Evolutionary conservation across 2,797 vertebrate genomes (phyloP).

Genomic region (Acanthis flammea): DNA sequence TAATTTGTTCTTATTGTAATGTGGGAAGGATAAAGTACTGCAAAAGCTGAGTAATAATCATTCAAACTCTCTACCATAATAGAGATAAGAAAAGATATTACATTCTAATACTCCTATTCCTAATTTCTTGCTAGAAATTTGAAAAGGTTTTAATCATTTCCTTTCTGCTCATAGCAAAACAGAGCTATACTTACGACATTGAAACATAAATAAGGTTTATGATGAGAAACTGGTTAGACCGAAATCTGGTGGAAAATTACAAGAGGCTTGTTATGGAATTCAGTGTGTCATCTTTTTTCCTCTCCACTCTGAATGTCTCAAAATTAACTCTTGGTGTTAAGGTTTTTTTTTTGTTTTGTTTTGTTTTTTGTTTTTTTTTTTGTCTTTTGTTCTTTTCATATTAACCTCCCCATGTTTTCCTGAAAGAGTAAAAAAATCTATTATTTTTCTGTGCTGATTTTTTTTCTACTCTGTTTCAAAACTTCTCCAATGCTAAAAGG

Average conservation of each 20-base stretch:
- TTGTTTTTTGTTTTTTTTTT: no score
- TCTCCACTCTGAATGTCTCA: neutral
- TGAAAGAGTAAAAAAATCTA: neutral
- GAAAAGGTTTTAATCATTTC: accelerated
- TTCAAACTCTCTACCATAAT: neutral
- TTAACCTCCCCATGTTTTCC: neutral
- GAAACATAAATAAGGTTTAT: neutral
- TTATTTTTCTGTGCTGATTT: neutral
- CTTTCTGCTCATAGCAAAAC: neutral
- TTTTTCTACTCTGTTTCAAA: neutral
- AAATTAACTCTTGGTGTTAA: neutral
- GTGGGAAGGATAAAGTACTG: neutral
- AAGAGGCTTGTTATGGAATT: neutral
- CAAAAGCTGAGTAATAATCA: neutral
- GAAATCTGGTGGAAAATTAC: neutral
- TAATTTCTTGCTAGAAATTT: neutral
- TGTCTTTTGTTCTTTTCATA: neutral
- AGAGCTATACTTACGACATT: accelerated
- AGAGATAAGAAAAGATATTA: neutral
- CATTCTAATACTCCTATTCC: neutral
- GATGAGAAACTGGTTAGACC: neutral
- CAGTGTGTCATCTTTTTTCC: neutral
- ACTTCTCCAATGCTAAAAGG: neutral
- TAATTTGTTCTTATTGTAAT: neutral
- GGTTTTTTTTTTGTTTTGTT: no score